Conservation (phyloP, 2,888 invertebrate species). For the Drosophila limbata region DNA sequence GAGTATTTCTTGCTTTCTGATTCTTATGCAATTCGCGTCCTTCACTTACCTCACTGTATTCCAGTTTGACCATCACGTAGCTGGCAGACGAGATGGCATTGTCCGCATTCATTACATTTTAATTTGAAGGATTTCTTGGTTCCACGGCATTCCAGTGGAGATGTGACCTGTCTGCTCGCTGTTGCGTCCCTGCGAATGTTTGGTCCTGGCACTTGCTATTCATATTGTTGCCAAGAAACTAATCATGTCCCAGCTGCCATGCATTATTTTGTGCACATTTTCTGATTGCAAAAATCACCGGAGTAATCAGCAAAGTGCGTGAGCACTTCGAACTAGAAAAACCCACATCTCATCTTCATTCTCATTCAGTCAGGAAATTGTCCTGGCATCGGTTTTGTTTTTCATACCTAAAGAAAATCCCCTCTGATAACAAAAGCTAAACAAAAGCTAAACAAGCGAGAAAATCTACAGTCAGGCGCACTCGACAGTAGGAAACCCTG, state of each 20-base stretch:
- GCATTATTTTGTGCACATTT: constrained; percentile 67
- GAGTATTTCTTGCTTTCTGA: neutral
- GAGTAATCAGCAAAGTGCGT: constrained; percentile 73
- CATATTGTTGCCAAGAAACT: constrained; percentile 60
- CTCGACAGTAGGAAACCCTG: no score
- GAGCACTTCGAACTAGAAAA: constrained; percentile 5
- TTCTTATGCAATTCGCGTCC: constrained; percentile 61
- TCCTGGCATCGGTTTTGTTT: neutral
- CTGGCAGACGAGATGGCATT: constrained; percentile 26
- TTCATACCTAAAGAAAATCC: neutral
- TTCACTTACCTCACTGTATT: constrained; percentile 63
- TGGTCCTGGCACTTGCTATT: constrained; percentile 58
- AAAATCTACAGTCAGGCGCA: no score
- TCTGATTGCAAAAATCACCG: constrained; percentile 81
- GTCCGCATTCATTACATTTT: constrained; percentile 72
- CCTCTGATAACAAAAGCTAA: neutral
- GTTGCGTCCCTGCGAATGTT: neutral
- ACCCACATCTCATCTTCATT: neutral
- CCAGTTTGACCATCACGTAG: constrained; percentile 68
- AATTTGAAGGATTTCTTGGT: constrained; percentile 52
- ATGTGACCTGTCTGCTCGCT: neutral
- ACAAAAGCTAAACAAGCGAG: no score
- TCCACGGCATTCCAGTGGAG: constrained; percentile 10
- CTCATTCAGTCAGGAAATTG: neutral
- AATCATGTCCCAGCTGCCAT: constrained; percentile 61